Base-by-base conservation (phyloP, 2,113 vertebrate species). In the Holacanthus passer region DNA sequence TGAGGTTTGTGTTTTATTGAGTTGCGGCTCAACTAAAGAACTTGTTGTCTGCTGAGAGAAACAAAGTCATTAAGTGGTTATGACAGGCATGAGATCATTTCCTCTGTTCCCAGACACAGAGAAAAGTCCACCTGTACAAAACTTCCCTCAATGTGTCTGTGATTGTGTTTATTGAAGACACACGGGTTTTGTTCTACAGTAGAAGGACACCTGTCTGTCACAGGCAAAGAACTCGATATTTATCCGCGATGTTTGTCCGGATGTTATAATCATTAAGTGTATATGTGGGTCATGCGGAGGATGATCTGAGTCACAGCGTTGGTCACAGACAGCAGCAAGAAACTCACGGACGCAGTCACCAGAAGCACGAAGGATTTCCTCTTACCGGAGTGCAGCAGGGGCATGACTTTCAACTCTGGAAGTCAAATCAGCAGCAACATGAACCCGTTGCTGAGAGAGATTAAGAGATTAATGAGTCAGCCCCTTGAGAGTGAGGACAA, bases 351-450 rank as follows among this genome's bases (percentile, higher is more conserved):
- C 48, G 94, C 83, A 0, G 89, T 94, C 45, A 92, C 81, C 62
- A 94, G 65, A 35, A 94, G 93, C 55, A 94, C 70, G 39, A 93
- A 82, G 13, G 92, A 94, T 73, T 91, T 95, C 64, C 85, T 88
- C 50, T 70, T 91, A 73, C 90, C 82, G 16, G 85, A 90, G 31
- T 64, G 84, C 56, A 93, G 83, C 32, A 93, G 79, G 1, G 82
- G 66, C 14, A 13, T 60, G 19, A 76, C 59, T 58, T 79, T 84
- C 76, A 20, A 62, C 35, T 45, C 37, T 47, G 16, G 71, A 80
- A 12, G 64, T 75, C 29, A 45, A 39, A 41, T 83, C 43, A 7
- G 13, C 4, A 31, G 45, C 48, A 31, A 77, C 24, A 8, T 93
- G 89, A 35, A 94, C 84, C 65, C 83, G 70, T 90, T 95, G 50